Percentiles rank a stretch among this genome's conserved stretches.
Conservation (phyloP, 2,113 vertebrate genomes). For the Sprattus sprattus region DNA sequence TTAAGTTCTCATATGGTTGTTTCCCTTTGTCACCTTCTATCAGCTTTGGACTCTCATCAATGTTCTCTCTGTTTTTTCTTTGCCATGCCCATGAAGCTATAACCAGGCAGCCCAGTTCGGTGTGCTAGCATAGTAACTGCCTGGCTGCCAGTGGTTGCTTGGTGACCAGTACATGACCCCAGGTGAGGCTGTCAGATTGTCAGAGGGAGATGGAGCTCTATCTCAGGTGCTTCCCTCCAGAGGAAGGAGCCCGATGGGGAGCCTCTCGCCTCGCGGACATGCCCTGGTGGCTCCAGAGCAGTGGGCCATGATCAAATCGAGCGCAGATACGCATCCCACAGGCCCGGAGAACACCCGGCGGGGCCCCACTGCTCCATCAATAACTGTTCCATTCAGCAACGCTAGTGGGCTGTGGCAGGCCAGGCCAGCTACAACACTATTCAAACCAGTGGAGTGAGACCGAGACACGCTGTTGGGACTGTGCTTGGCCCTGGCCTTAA, state of each 20-base stretch:
- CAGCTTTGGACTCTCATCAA: background rate
- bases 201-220: background rate
- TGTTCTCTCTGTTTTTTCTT: background rate
- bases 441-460: background rate
- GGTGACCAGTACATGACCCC: background rate
- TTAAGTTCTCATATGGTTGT: background rate
- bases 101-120: background rate
- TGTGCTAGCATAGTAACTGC: background rate
- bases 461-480: background rate
- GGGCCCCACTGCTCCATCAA: background rate
- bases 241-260: background rate
- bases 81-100: background rate
- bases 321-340: background rate
- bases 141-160: background rate
- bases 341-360: background rate
- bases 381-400: background rate
- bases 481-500: conserved; percentile 2
- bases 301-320: background rate
- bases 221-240: background rate
- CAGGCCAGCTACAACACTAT: background rate
- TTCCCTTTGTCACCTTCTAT: background rate
- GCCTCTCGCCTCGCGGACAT: background rate
- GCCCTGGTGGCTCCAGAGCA: background rate
- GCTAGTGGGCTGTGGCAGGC: background rate
- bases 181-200: background rate